These are phyloP conservation scores for Dromococcyx pavoninus DNA, from an alignment of 2,797 vertebrate species.

Conservation along the genomic window DNA sequence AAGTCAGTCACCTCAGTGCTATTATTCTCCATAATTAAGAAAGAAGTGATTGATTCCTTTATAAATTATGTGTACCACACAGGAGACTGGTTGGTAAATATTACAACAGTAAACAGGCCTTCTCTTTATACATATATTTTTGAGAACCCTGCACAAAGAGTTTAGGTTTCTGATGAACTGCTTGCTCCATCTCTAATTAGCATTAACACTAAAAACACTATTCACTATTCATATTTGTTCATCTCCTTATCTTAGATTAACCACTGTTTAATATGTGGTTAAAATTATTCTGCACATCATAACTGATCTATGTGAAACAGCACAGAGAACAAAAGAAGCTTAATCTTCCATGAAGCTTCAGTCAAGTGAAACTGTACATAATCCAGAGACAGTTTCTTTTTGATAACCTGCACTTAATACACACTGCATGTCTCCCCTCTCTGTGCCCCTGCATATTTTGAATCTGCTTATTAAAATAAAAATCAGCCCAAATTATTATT, in stretches of 20 bases:
- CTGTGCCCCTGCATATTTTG: not conserved
- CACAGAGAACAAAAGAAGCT: constrained; percentile 66
- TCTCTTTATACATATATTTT: constrained; percentile 6
- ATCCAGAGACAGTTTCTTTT: constrained; percentile 63
- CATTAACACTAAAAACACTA: constrained; percentile 56
- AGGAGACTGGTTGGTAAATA: constrained; percentile 28
- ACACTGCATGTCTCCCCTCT: not conserved
- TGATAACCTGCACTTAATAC: constrained; percentile 44
- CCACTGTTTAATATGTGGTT: constrained; percentile 61
- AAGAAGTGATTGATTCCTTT: not conserved
- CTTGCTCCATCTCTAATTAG: constrained; percentile 48
- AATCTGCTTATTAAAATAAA: constrained; percentile 15
- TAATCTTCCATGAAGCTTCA: constrained; percentile 67
- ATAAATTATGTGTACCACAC: not conserved
- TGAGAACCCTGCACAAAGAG: not conserved
- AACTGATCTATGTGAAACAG: constrained; percentile 57
- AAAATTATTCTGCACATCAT: constrained; percentile 66
- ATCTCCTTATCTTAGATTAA: constrained; percentile 66
- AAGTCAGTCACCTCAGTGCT: not conserved
- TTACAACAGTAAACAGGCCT: not conserved
- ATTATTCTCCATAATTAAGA: constrained; percentile 35
- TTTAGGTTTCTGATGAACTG: constrained; percentile 34
- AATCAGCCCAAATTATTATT: not conserved
- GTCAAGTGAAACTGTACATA: constrained; percentile 61
- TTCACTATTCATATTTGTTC: constrained; percentile 62